Conservation (phyloP, 2,113 vertebrate genomes). For the Coregonus clupeaformis region DNA sequence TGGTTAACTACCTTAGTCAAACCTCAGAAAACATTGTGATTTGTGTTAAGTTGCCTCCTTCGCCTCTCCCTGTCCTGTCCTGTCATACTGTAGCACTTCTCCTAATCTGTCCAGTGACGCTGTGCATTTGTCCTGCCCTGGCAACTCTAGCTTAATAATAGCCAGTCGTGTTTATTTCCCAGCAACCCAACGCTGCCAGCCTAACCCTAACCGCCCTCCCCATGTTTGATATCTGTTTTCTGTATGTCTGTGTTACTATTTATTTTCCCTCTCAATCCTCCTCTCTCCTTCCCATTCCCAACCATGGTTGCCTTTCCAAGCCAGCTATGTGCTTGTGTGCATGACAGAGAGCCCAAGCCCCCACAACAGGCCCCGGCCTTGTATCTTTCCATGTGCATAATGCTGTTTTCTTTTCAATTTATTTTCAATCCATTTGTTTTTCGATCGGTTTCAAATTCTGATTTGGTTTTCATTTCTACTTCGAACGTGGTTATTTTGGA, state of each 20-base stretch:
- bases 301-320: constrained; percentile 70
- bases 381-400: constrained; percentile 67
- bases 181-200: constrained; percentile 10
- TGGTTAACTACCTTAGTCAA: not conserved
- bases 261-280: constrained; percentile 18
- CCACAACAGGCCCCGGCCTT: constrained; percentile 62
- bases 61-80: not conserved
- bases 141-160: constrained; percentile 28
- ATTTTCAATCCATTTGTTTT: not conserved
- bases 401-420: constrained; percentile 51
- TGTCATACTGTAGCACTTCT: constrained; percentile 8
- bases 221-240: not conserved
- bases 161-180: constrained; percentile 25
- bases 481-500: constrained; percentile 43
- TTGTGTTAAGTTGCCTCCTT: not conserved
- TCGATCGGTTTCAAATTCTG: constrained; percentile 40
- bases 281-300: constrained; percentile 16
- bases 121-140: constrained; percentile 3
- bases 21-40: not conserved
- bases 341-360: constrained; percentile 71
- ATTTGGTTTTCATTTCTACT: constrained; percentile 1
- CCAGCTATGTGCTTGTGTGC: constrained; percentile 78
- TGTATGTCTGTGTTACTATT: constrained; percentile 5
- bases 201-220: constrained; percentile 10
- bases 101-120: not conserved